Percentiles rank a stretch among this genome's conserved stretches.
Conservation (phyloP, 37 sponge, comb jelly and placozoan genomes). For the Halichondria panicea region DNA sequence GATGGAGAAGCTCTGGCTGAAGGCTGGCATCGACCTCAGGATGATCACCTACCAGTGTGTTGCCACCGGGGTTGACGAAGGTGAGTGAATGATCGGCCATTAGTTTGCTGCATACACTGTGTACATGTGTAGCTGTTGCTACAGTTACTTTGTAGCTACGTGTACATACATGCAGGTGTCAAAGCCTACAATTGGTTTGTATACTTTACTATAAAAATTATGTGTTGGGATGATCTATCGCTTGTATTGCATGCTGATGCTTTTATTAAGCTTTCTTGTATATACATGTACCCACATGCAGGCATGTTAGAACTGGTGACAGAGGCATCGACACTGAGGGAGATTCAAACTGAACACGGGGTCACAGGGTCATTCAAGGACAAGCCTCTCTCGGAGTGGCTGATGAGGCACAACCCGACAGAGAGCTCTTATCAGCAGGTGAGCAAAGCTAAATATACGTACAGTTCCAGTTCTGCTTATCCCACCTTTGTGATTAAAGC, state of each 20-base stretch:
- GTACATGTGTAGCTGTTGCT: background rate
- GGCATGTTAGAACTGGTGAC: slow-evolving; percentile 82
- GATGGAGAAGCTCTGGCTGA: slow-evolving; percentile 85
- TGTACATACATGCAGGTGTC: too few species aligned
- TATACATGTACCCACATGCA: background rate
- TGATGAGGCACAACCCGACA: slow-evolving; percentile 84
- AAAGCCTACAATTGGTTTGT: too few species aligned
- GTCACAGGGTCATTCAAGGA: slow-evolving; percentile 89
- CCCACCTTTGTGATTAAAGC: too few species aligned
- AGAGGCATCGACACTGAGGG: slow-evolving; percentile 75
- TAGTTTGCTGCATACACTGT: background rate
- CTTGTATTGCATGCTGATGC: background rate
- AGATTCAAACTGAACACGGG: slow-evolving; percentile 86
- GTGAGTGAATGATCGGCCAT: slow-evolving; percentile 15
- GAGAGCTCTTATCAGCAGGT: slow-evolving; percentile 71
- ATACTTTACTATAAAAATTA: too few species aligned
- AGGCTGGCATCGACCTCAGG: slow-evolving; percentile 80
- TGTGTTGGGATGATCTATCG: too few species aligned
- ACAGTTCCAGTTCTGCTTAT: too few species aligned
- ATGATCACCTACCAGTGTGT: slow-evolving; percentile 82
- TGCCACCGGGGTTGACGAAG: slow-evolving; percentile 73
- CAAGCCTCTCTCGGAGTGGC: slow-evolving; percentile 81
- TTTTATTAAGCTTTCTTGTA: background rate
- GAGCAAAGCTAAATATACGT: background rate
- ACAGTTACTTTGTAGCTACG: too few species aligned